Conservation (phyloP, 30 jellyfish, hydroid and myxozoan genomes). For the Rhopilema esculentum region DNA sequence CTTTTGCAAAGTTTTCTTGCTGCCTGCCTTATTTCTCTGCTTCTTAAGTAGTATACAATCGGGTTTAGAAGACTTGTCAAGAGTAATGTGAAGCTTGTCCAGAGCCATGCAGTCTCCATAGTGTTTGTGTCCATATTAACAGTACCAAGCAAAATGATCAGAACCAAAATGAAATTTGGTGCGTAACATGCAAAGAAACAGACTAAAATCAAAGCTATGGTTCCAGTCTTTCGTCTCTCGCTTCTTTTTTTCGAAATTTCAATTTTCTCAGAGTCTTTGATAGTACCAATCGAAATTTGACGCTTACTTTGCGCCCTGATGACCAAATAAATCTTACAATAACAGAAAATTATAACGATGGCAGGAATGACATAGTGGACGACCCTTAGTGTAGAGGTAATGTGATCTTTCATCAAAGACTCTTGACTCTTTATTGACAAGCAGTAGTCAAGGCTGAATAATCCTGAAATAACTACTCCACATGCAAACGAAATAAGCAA, state of each 20-base stretch:
- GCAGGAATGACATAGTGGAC: background rate
- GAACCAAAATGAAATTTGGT: conserved; percentile 8
- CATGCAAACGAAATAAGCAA: background rate
- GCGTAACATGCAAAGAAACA: conserved; percentile 14
- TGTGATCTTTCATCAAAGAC: background rate
- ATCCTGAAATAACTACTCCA: background rate
- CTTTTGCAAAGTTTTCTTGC: conserved; percentile 9
- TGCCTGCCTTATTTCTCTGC: conserved; percentile 27
- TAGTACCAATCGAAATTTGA: conserved; percentile 6
- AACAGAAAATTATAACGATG: background rate
- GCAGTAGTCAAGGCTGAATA: conserved; percentile 4
- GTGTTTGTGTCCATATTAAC: background rate
- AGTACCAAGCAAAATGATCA: background rate
- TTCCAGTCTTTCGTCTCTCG: conserved; percentile 20
- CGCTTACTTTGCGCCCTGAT: background rate
- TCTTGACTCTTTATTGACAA: too few species aligned
- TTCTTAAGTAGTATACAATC: conserved; percentile 9
- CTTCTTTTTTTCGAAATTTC: background rate
- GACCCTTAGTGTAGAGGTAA: background rate
- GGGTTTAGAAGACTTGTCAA: conserved; percentile 29
- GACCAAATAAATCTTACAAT: conserved; percentile 12
- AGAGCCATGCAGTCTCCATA: background rate
- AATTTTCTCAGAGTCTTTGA: background rate
- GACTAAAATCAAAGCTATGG: conserved; percentile 12
- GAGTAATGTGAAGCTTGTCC: conserved; percentile 14